Percentiles rank a stretch among this genome's conserved stretches.
phyloP scores from a whole-genome alignment of 1,140 invertebrate species.

The Trichoplusia ni region DNA sequence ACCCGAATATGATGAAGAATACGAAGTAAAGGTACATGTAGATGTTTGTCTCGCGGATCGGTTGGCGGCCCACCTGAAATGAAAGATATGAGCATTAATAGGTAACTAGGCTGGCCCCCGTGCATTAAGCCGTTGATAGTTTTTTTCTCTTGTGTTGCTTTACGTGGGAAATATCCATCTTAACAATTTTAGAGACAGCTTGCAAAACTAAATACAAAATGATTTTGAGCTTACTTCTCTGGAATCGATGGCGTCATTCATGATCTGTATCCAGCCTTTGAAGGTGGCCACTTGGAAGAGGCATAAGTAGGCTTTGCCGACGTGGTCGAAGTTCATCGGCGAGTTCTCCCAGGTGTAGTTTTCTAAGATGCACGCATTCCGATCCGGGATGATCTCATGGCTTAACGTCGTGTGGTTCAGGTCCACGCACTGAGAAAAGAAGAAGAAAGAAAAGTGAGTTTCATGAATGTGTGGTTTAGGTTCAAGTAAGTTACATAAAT shows the following conservation, averaged over 20 bases:
- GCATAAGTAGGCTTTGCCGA: constrained; percentile 97
- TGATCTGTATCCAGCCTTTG: constrained; percentile 97
- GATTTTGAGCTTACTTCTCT: constrained; percentile 85
- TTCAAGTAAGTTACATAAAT: neutral
- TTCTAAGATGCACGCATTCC: constrained; percentile 90
- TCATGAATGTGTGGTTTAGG: neutral
- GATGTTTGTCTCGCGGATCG: constrained; percentile 95
- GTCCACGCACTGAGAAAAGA: constrained; percentile 91
- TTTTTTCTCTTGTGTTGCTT: too few species aligned
- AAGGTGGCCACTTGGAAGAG: constrained; percentile 99
- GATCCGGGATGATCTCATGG: constrained; percentile 92
- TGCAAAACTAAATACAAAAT: neutral
- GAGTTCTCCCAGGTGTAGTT: constrained; percentile 98
- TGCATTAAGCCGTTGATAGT: too few species aligned
- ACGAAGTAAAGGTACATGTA: constrained; percentile 99
- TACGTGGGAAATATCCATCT: too few species aligned
- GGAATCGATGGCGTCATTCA: constrained; percentile 98
- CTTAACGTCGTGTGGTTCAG: constrained; percentile 90
- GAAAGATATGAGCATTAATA: too few species aligned
- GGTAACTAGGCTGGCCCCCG: too few species aligned
- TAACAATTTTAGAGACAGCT: too few species aligned
- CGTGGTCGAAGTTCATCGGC: constrained; percentile 99
- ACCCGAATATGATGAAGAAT: constrained; percentile 98
- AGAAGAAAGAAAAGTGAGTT: neutral
- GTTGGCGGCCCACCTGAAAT: constrained; percentile 92